Percentiles rank a stretch among this genome's conserved stretches.
Evolutionary conservation across 2,888 invertebrate species (phyloP).

Genomic region (Calliphora vomitoria): DNA sequence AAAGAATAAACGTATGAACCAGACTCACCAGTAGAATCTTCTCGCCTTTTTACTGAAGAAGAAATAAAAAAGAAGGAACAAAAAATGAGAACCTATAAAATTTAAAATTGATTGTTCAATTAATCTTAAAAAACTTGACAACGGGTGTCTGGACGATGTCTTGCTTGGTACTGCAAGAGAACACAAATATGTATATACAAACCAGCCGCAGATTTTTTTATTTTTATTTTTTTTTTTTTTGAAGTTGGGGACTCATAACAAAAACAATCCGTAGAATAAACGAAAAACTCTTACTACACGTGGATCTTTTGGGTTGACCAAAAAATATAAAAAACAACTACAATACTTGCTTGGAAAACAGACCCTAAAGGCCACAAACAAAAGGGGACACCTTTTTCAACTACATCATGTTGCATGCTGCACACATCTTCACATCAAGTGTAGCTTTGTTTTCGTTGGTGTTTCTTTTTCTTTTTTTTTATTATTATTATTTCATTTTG

Average conservation of each 20-base stretch:
- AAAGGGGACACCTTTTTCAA: constrained; percentile 71
- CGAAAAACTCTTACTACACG: constrained; percentile 61
- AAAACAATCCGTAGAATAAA: constrained; percentile 28
- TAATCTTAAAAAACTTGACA: constrained; percentile 83
- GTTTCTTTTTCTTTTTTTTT: constrained; percentile 27
- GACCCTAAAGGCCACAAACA: constrained; percentile 66
- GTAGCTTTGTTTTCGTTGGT: constrained; percentile 61
- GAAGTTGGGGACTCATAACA: constrained; percentile 45
- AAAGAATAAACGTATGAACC: constrained; percentile 20
- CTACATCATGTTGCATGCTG: constrained; percentile 62
- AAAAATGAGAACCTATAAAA: constrained; percentile 81
- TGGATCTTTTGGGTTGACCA: constrained; percentile 61
- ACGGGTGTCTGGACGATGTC: constrained; percentile 75
- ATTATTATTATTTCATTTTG: constrained; percentile 12
- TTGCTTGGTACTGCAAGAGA: constrained; percentile 56
- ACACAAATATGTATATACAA: constrained; percentile 22
- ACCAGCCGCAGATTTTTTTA: constrained; percentile 10
- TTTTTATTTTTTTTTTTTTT: constrained; percentile 19
- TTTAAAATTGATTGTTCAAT: constrained; percentile 84
- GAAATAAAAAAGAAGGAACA: neutral
- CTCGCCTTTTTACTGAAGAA: constrained; percentile 1
- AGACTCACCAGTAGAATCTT: constrained; percentile 29
- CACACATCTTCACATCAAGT: constrained; percentile 66
- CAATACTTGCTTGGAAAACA: constrained; percentile 17
- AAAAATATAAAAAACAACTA: constrained; percentile 30